Base-by-base conservation (phyloP, 2,797 vertebrate genomes). In the Melopsittacus undulatus region DNA sequence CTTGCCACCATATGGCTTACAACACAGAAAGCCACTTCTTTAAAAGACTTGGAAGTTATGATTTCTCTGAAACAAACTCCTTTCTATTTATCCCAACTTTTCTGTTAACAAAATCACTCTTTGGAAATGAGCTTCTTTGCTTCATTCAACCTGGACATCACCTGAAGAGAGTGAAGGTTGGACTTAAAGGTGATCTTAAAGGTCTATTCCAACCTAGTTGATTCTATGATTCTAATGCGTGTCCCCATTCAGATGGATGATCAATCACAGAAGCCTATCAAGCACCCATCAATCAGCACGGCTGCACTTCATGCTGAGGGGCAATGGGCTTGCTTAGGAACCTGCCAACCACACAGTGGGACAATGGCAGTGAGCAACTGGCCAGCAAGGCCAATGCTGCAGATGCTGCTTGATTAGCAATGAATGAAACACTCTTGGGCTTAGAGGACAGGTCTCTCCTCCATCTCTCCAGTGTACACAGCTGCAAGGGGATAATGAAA, bases 1-100 rank as follows among this genome's bases (percentile, higher is more conserved):
- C 83, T 90, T 66, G 54, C 42, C 40, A 67, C 88, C 86, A 90
- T 90, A 93, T 89, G 88, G 88, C 68, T 77, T 78, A 34, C 59
- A 78, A 91, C 0, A 0, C 59, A 81, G 49, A 81, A 88, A 96
- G n/a, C n/a, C 52, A 30, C 46, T 78, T 88, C 74, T 81, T 78
- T 40, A 68, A 73, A 84, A 77, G 23, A 30, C 64, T 78, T 79
- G 49, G 67, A 87, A 91, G 52, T 54, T 85, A 34, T 0, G 2
- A 38, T 43, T 95, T 82, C 40, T 78, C 51, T 70, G 48, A 77
- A 52, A 67, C 29, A n/a, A 92, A 74, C 40, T 63, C 68, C 24
- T 86, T 87, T 49, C 16, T 89, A 51, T 48, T 83, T 68, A 81
- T 2, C 4, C 32, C 30, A 38, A 27, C 11, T 7, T 83, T 30